phyloP scores from a whole-genome alignment of 1,140 invertebrate genomes.

The Nomia melanderi region DNA sequence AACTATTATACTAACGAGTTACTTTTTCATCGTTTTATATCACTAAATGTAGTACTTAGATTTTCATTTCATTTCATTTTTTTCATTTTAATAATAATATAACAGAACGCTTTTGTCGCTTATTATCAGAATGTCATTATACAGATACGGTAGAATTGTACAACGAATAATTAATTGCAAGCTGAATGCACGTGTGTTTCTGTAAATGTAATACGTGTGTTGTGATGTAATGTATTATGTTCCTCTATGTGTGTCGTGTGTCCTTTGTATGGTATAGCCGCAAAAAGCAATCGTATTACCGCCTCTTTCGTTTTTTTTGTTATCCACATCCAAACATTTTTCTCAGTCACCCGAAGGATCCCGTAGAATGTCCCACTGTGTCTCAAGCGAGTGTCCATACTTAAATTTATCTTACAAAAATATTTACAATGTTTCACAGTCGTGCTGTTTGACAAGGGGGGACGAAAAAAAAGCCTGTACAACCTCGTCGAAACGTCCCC shows the following conservation, averaged over 20 bases:
- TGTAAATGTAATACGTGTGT: too few relatives aligned
- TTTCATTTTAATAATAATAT: constrained; percentile 43
- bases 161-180: constrained; percentile 61
- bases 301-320: neutral
- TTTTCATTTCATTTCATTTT: constrained; percentile 14
- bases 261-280: too few relatives aligned
- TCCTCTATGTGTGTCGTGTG: too few relatives aligned
- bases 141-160: constrained; percentile 64
- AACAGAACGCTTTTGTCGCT: constrained; percentile 57
- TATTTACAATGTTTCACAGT: constrained; percentile 63
- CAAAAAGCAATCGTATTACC: constrained; percentile 45
- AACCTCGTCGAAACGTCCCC: constrained; percentile 28
- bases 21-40: constrained; percentile 32
- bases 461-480: constrained; percentile 58
- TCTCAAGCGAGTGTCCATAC: constrained; percentile 38
- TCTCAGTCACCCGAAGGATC: neutral
- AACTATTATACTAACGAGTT: constrained; percentile 67
- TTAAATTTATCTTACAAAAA: constrained; percentile 69
- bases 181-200: constrained; percentile 9
- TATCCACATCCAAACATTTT: neutral
- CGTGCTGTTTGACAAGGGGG: neutral
- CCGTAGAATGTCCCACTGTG: neutral
- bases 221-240: too few relatives aligned
- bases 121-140: constrained; percentile 61
- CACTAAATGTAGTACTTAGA: constrained; percentile 22